Evolutionary conservation across 92 coral and sea anemone genomes (phyloP).

Genomic region (Paragorgia papillata): DNA sequence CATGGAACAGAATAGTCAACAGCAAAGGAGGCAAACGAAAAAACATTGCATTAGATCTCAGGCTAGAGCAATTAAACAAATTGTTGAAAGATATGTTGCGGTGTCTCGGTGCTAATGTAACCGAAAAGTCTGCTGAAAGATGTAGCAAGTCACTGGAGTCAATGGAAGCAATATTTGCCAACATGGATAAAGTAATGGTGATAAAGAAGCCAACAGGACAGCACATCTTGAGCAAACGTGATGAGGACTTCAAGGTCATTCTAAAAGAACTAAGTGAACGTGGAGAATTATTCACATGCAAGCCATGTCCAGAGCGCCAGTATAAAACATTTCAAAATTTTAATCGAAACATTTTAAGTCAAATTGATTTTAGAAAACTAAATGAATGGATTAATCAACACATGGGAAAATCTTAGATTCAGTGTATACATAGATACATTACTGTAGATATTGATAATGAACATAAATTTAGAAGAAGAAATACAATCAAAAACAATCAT

Average conservation of each 20-base stretch:
- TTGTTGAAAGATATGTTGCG: no score
- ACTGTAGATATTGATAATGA: no score
- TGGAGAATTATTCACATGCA: conserved; percentile 15
- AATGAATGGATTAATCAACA: conserved; percentile 10
- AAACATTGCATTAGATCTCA: conserved; percentile 60
- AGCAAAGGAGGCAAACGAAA: conserved; percentile 59
- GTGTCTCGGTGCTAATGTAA: no score
- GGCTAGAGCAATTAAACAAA: conserved; percentile 56
- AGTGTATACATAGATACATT: no score
- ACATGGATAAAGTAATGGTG: conserved; percentile 2
- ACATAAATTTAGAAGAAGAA: no score
- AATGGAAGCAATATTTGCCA: conserved; percentile 5
- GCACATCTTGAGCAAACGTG: conserved; percentile 8
- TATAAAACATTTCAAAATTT: conserved; percentile 18
- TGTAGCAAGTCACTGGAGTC: background rate
- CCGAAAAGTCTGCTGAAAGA: no score
- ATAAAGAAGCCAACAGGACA: conserved; percentile 25
- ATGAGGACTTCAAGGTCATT: conserved; percentile 9
- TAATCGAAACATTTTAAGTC: conserved; percentile 23
- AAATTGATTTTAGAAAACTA: conserved; percentile 10
- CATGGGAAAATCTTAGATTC: background rate
- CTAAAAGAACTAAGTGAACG: conserved; percentile 20
- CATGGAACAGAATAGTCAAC: conserved; percentile 71
- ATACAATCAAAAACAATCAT: no score
- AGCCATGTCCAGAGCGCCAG: background rate